Evolutionary conservation across 2,113 vertebrate species (phyloP).

Genomic region (Aleadryas rufinucha): DNA sequence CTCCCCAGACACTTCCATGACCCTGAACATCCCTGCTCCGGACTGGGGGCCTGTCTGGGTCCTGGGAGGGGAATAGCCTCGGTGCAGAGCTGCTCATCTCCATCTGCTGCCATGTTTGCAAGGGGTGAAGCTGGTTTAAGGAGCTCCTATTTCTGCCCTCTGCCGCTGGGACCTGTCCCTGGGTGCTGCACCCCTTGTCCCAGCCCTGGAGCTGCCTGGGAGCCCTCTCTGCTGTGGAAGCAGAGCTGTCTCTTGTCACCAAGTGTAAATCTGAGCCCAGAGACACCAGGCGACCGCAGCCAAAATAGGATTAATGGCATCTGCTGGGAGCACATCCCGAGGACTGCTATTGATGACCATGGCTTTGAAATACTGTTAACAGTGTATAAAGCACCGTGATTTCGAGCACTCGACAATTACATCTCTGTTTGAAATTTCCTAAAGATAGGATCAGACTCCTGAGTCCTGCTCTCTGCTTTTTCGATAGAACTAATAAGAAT

Average conservation of each 20-base stretch:
- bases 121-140: not conserved
- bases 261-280: not conserved
- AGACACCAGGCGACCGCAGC: not conserved
- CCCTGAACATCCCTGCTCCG: rapidly evolving
- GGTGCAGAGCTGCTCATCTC: not conserved
- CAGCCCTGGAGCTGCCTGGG: rapidly evolving
- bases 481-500: not conserved
- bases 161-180: not conserved
- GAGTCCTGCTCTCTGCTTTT: conserved; percentile 5
- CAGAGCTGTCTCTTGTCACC: not conserved
- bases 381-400: not conserved
- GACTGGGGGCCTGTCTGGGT: not conserved
- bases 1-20: rapidly evolving
- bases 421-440: conserved; percentile 50
- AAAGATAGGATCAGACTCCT: not conserved
- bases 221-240: not conserved
- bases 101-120: not conserved
- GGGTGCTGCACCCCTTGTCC: not conserved
- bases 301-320: conserved; percentile 21
- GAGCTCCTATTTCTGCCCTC: not conserved
- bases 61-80: not conserved
- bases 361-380: conserved; percentile 34
- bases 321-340: not conserved
- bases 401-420: not conserved
- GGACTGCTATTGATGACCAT: not conserved